A percentile compares a stretch with the other conserved stretches of the same genome.
Evolutionary conservation across 2,113 vertebrate genomes (phyloP).

Genomic region (Bos javanicus): DNA sequence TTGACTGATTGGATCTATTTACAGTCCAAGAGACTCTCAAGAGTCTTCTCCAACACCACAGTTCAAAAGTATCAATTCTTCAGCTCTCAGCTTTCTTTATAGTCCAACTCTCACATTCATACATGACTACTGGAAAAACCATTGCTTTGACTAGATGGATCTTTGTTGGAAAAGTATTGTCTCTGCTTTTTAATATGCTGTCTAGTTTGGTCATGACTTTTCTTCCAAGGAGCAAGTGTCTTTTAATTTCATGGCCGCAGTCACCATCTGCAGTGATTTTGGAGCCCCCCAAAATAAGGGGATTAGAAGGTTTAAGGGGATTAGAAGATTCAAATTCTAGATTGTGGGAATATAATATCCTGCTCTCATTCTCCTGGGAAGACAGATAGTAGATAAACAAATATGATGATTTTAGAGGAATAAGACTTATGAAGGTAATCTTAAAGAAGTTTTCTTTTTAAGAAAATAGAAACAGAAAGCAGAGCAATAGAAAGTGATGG

Average conservation of each 20-base stretch:
- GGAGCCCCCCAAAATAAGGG: background rate
- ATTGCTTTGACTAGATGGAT: background rate
- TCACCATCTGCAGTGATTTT: background rate
- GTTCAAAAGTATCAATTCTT: background rate
- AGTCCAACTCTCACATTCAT: background rate
- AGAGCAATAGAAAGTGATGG: background rate
- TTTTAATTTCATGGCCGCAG: background rate
- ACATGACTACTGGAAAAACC: background rate
- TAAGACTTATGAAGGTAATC: background rate
- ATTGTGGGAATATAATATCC: background rate
- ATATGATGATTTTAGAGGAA: background rate
- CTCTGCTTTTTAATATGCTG: background rate
- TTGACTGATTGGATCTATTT: background rate
- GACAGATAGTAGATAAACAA: background rate
- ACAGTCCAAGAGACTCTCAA: background rate
- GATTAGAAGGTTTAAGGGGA: background rate
- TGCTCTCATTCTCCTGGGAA: background rate
- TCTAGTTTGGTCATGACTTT: background rate
- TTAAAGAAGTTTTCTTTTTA: background rate
- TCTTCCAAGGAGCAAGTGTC: background rate
- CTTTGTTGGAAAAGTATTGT: background rate
- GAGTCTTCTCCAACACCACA: background rate
- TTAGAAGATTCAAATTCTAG: background rate
- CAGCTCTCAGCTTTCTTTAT: fast-evolving
- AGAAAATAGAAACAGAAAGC: background rate